Evolutionary conservation across 2,797 vertebrate species (phyloP), one percentile per base, ranked within the genome.

Genomic region (Spinibarbus caldwelli): DNA sequence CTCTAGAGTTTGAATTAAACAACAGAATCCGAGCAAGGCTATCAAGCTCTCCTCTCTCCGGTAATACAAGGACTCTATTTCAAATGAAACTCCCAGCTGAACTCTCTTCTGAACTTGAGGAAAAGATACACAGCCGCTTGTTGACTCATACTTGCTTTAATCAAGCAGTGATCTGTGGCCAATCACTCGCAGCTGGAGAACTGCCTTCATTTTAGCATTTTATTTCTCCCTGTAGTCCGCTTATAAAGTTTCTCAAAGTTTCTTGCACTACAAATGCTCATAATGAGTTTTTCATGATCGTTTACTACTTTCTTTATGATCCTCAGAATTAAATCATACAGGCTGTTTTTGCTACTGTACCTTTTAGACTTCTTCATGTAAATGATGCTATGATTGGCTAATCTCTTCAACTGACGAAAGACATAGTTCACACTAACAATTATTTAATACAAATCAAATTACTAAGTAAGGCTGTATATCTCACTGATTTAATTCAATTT

Each of bases 1-100:
- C 82, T 83, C 52, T 67, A 41, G 29, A 52, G 45, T 85, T 31
- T 75, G 19, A 47, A 85, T 87, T 68, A 83, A 89, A 88, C 47
- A 26, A 38, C 38, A 54, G 43, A 78, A 68, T 59, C 49, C 7
- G 14, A 83, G 77, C 8, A 10, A 62, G 31, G 12, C 15, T 23
- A 23, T 83, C 66, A 78, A 41, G 82, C 66, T 57, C 15, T 76
- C 26, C 62, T 34, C 17, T 62, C 47, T n/a, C 29, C 0, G 41
- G 43, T 73, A 36, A 49, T 66, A 83, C 54, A 26, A 79, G 68
- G 45, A 26, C 11, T 43, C 12, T 2, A 6, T 70, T 71, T 34
- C 49, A 59, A 17, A 6, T 45, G 17, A 45, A 52, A 52, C 57
- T 36, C 36, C 19, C 10, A 7, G 49, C 23, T 78, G 23, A 59